These are phyloP conservation scores for Arctopsyche grandis DNA, from an alignment of 1,140 invertebrate genomes.

Conservation along the genomic window DNA sequence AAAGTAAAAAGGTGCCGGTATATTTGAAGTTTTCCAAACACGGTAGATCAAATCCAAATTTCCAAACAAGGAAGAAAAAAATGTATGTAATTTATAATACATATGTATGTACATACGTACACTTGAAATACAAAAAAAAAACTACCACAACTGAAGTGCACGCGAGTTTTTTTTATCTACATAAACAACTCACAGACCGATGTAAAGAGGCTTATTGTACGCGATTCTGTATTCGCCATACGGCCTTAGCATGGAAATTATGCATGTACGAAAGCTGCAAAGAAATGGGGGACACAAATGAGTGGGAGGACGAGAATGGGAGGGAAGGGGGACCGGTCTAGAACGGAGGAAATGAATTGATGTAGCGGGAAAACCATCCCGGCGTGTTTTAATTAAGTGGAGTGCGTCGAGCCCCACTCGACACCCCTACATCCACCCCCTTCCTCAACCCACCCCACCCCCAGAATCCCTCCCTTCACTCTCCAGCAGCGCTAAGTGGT, in stretches of 20 bases:
- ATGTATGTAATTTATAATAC: too few relatives aligned
- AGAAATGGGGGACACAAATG: neutral
- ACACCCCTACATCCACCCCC: neutral
- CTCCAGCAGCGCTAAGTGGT: neutral
- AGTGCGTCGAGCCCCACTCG: constrained; percentile 33
- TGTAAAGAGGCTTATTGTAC: neutral
- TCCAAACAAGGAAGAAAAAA: too few relatives aligned
- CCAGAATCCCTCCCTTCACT: too few relatives aligned
- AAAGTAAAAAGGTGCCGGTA: too few relatives aligned
- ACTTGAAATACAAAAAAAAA: too few relatives aligned
- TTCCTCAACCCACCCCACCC: neutral
- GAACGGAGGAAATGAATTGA: constrained; percentile 16
- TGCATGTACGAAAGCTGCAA: neutral
- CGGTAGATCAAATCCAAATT: too few relatives aligned
- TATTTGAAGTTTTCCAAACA: too few relatives aligned
- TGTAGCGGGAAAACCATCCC: constrained; percentile 31
- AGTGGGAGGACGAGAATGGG: neutral
- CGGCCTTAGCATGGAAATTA: neutral
- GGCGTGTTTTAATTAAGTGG: constrained; percentile 42
- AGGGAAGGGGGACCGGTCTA: neutral
- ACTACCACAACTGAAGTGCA: too few relatives aligned
- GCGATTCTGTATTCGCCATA: neutral
- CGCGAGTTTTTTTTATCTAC: too few relatives aligned
- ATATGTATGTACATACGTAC: too few relatives aligned
- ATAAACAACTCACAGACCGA: neutral